Conservation (phyloP, 2,888 invertebrate species). For the Drosophila infuscata region DNA sequence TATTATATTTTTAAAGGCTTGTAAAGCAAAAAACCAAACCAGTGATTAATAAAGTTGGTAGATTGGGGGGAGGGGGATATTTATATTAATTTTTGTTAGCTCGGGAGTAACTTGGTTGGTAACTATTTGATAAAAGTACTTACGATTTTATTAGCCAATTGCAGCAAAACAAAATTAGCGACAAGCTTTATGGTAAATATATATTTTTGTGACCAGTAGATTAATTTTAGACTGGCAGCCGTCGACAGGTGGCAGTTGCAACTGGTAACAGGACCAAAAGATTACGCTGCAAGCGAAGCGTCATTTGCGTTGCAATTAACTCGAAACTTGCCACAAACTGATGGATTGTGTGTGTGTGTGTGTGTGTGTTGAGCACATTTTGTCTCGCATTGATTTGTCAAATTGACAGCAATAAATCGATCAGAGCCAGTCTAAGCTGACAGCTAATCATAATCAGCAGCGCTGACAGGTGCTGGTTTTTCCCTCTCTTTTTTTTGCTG, state of each 20-base stretch:
- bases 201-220: constrained; percentile 37
- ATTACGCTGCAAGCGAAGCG: constrained; percentile 6
- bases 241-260: constrained; percentile 62
- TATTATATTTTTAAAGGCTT: constrained; percentile 11
- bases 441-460: constrained; percentile 76
- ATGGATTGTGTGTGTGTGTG: constrained; percentile 4
- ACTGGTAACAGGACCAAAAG: constrained; percentile 37
- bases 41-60: neutral
- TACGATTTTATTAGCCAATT: constrained; percentile 80
- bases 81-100: constrained; percentile 1
- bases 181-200: constrained; percentile 12
- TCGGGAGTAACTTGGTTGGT: constrained; percentile 49
- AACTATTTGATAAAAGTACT: constrained; percentile 76
- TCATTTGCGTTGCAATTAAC: constrained; percentile 50
- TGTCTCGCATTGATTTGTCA: constrained; percentile 77
- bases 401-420: constrained; percentile 82
- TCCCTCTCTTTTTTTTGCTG: constrained; percentile 40
- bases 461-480: constrained; percentile 65
- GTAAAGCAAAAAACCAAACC: constrained; percentile 8
- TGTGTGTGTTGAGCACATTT: constrained; percentile 3
- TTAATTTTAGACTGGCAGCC: constrained; percentile 64
- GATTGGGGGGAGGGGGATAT: neutral
- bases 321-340: neutral
- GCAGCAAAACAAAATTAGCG: constrained; percentile 68
- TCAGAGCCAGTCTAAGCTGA: constrained; percentile 72